Evolutionary conservation across 1,140 invertebrate genomes (phyloP).

Genomic region (Hypothenemus hampei): DNA sequence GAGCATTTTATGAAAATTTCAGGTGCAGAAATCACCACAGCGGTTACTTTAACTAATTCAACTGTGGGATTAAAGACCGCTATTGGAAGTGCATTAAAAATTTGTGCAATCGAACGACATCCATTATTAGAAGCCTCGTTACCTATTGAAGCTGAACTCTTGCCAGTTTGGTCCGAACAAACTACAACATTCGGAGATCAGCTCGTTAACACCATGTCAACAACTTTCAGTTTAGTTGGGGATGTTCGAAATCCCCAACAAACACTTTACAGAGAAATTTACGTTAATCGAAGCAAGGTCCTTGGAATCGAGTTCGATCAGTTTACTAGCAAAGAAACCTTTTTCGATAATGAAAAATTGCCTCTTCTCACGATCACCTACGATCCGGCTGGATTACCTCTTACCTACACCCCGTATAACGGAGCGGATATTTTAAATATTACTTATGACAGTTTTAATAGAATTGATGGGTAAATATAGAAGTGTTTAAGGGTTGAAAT

Average conservation of each 20-base stretch:
- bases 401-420: constrained; percentile 69
- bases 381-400: constrained; percentile 78
- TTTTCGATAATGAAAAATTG: constrained; percentile 77
- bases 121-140: constrained; percentile 80
- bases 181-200: constrained; percentile 67
- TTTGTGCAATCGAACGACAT: constrained; percentile 75
- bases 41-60: constrained; percentile 70
- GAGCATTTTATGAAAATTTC: too few species aligned
- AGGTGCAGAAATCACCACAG: constrained; percentile 63
- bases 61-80: constrained; percentile 66
- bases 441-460: constrained; percentile 86
- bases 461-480: constrained; percentile 58
- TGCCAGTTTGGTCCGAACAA: constrained; percentile 82
- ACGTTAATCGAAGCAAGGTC: constrained; percentile 77
- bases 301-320: constrained; percentile 89
- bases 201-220: constrained; percentile 72
- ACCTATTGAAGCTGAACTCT: constrained; percentile 87
- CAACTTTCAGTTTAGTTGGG: constrained; percentile 72
- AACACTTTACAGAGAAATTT: constrained; percentile 74
- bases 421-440: constrained; percentile 76
- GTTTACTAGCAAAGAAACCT: constrained; percentile 78
- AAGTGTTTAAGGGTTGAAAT: neutral
- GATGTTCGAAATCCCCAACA: constrained; percentile 78
- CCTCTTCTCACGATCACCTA: constrained; percentile 82
- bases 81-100: constrained; percentile 64